These are phyloP conservation scores for Drosophila ogumai DNA, from an alignment of 1,140 invertebrate species.

Conservation along the genomic window DNA sequence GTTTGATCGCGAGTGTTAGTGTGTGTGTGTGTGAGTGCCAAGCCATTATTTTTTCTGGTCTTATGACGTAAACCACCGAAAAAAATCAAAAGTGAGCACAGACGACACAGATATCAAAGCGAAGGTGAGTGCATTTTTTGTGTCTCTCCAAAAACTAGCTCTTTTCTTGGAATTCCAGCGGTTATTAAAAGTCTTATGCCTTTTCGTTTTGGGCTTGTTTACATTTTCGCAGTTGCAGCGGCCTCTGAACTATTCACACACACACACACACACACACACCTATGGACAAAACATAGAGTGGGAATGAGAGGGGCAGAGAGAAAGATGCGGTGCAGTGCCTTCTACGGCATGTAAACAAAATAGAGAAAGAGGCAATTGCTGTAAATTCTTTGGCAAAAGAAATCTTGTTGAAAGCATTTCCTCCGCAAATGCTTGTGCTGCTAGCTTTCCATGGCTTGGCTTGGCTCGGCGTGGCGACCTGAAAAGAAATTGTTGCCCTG, in stretches of 20 bases:
- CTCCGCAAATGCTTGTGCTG: conserved; percentile 51
- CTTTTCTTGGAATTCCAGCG: conserved; percentile 48
- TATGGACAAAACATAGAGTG: neutral
- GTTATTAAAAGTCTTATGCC: conserved; percentile 29
- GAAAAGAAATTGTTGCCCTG: conserved; percentile 55
- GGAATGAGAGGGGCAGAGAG: neutral
- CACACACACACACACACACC: conserved; percentile 18
- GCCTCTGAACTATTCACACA: conserved; percentile 30
- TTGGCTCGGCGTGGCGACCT: conserved; percentile 14
- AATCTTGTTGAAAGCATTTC: conserved; percentile 82
- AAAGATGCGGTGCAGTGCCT: conserved; percentile 28
- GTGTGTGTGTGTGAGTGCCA: conserved; percentile 52
- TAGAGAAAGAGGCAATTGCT: conserved; percentile 51
- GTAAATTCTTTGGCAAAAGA: conserved; percentile 75
- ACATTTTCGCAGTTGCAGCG: conserved; percentile 60
- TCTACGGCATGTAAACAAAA: conserved; percentile 58
- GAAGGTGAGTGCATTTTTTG: conserved; percentile 74
- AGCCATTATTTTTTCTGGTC: conserved; percentile 80
- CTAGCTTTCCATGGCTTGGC: conserved; percentile 13
- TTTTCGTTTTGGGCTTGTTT: conserved; percentile 57
- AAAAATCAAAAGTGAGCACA: conserved; percentile 81
- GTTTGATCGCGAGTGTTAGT: conserved; percentile 54
- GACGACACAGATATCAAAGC: conserved; percentile 65
- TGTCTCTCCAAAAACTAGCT: conserved; percentile 52
- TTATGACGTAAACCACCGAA: conserved; percentile 81